Conservation (phyloP, 2,113 vertebrate genomes). For the Trematomus loennbergii region DNA sequence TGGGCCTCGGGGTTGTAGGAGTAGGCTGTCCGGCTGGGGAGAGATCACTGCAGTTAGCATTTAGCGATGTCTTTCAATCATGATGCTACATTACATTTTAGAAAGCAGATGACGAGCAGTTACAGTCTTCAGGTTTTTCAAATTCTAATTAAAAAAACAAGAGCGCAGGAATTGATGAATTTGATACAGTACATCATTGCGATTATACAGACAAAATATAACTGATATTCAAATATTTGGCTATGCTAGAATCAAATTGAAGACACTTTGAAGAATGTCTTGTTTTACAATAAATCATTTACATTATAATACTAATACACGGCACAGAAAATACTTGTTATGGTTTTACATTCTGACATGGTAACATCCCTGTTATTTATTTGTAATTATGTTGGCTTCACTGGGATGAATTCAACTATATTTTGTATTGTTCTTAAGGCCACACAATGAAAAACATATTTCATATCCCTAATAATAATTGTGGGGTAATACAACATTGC, state of each 20-base stretch:
- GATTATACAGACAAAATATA: background rate
- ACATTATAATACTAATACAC: too few relatives aligned
- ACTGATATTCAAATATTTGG: background rate
- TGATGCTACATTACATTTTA: background rate
- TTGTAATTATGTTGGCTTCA: background rate
- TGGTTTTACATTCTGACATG: too few relatives aligned
- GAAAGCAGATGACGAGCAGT: background rate
- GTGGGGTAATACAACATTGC: slow-evolving; percentile 41
- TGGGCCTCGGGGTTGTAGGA: slow-evolving; percentile 94
- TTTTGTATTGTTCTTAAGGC: background rate
- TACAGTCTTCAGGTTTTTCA: background rate
- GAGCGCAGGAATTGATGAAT: background rate
- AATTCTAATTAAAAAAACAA: background rate
- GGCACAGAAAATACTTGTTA: too few relatives aligned
- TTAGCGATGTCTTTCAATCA: background rate
- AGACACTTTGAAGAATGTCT: background rate
- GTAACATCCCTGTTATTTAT: background rate
- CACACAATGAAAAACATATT: background rate
- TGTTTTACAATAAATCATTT: too few relatives aligned
- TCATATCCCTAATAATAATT: background rate
- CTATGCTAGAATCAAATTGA: slow-evolving; percentile 10
- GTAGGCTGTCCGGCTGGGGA: slow-evolving; percentile 90
- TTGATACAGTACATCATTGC: background rate
- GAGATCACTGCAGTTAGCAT: slow-evolving; percentile 17
- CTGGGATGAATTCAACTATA: background rate